Percentiles rank a stretch among this genome's conserved stretches.
phyloP scores from a whole-genome alignment of 2,797 vertebrate species.

The Rhinichthys osculus region DNA sequence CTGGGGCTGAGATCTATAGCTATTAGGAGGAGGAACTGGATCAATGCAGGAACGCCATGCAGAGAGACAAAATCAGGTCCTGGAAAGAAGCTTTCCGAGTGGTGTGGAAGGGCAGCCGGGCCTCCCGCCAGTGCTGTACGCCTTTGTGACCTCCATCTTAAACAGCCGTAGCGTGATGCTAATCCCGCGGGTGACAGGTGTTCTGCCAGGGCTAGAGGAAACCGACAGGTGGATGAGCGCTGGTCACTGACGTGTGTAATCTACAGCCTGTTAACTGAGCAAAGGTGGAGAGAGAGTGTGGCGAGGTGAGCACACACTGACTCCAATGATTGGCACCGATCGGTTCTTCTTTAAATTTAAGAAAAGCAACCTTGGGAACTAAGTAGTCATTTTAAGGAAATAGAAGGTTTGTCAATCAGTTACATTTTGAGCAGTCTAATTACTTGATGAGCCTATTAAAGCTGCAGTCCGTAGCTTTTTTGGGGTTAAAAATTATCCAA shows the following conservation, averaged over 20 bases:
- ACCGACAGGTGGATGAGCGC: slow-evolving; percentile 42
- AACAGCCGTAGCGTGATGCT: slow-evolving; percentile 45
- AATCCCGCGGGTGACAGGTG: slow-evolving; percentile 49
- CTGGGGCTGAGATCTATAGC: slow-evolving; percentile 19
- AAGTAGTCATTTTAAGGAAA: not conserved
- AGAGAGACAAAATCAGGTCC: slow-evolving; percentile 47
- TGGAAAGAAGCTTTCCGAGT: slow-evolving; percentile 27
- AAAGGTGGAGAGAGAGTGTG: not conserved
- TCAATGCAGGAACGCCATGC: slow-evolving; percentile 49
- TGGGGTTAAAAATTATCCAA: too few relatives aligned
- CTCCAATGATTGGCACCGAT: slow-evolving; percentile 4
- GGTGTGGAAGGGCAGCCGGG: slow-evolving; percentile 31
- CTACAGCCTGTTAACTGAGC: slow-evolving; percentile 9
- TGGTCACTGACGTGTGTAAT: slow-evolving; percentile 33
- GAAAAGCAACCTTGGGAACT: not conserved
- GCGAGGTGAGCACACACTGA: slow-evolving; percentile 7
- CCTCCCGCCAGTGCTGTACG: not conserved
- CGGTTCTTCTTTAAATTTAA: not conserved
- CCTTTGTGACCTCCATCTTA: slow-evolving; percentile 54
- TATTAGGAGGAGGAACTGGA: slow-evolving; percentile 45
- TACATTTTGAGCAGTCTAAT: not conserved
- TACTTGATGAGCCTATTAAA: not conserved
- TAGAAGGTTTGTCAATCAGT: not conserved
- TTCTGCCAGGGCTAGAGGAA: slow-evolving; percentile 34
- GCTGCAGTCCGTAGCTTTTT: too few relatives aligned